Evolutionary conservation across 2,888 invertebrate species (phyloP), one percentile per base, ranked within the genome.

Genomic region (Thelaira solivaga): DNA sequence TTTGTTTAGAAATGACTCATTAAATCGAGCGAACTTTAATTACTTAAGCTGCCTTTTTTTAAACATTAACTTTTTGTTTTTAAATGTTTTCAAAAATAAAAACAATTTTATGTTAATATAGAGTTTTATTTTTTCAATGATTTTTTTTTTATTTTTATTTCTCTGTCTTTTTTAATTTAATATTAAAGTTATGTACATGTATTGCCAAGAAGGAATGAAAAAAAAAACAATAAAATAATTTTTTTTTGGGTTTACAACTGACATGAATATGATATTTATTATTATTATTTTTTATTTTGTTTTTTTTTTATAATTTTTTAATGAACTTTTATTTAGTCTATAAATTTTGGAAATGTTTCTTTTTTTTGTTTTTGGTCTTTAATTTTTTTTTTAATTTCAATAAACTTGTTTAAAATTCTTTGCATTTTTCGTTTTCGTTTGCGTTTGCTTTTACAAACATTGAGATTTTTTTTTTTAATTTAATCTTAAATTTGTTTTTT

Each of bases 201-300:
- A 68, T 75, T 68, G 68, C 47, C 39, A 59, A 67, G 64, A 39
- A 31, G 6, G 22, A 36, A 2, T 1, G 8, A 4, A 10, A 24
- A 26, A 68, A 47, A 31, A 3, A 34, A 36, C 2, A 1, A 7
- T 4, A 7, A 29, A 31, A 49, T 1, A 39, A 47, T 45, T 65
- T 41, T 22, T 16, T 34, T 10, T 18, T 61, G 26, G 10, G 43
- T 2, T 73, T 64, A 73, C 39, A 73, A 64, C 55, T 64, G 57
- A 73, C 72, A 73, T 57, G 55, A 73, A 73, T 49, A 57, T 64
- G 64, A 64, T 72, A 55, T 39, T 64, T 55, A 53, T 62, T 57
- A 34, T 39, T 47, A 26, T 57, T 24, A n/a, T 43, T 11, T 61
- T 34, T 39, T 3, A 39, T 39, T 20, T 39, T 13, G 10, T 39